Evolutionary conservation across 2,888 invertebrate species (phyloP).

Genomic region (Drosophila gaucha): DNA sequence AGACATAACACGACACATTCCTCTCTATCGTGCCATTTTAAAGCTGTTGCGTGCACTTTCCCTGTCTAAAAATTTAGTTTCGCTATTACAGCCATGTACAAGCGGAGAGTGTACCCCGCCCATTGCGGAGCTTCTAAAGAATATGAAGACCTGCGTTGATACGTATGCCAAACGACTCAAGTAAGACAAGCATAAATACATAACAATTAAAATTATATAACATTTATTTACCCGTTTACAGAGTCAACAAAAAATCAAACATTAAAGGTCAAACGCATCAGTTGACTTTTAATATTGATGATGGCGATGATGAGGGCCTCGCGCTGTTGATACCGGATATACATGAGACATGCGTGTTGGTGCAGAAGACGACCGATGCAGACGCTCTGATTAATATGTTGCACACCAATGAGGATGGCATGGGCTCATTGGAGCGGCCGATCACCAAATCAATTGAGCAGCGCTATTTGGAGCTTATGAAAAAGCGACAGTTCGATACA

Average conservation of each 20-base stretch:
- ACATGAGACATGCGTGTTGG: constrained; percentile 86
- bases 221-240: constrained; percentile 78
- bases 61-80: constrained; percentile 87
- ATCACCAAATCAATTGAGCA: constrained; percentile 88
- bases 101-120: constrained; percentile 86
- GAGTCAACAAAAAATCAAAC: constrained; percentile 88
- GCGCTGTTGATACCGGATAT: constrained; percentile 96
- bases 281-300: constrained; percentile 86
- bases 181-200: constrained; percentile 84
- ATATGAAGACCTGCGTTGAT: constrained; percentile 96
- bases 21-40: constrained; percentile 94
- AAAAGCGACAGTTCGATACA: constrained; percentile 95
- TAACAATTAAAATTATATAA: neutral
- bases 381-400: constrained; percentile 78
- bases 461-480: constrained; percentile 94
- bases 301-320: constrained; percentile 95
- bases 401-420: constrained; percentile 67
- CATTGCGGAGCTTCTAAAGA: constrained; percentile 91
- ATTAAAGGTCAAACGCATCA: constrained; percentile 84
- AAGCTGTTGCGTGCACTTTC: constrained; percentile 92
- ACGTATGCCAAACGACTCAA: constrained; percentile 94
- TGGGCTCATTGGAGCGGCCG: constrained; percentile 84
- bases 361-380: constrained; percentile 83
- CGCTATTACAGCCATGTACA: constrained; percentile 87
- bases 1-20: constrained; percentile 98